phyloP scores from a whole-genome alignment of 2,888 invertebrate genomes.

The Drosophila nr. fundita region DNA sequence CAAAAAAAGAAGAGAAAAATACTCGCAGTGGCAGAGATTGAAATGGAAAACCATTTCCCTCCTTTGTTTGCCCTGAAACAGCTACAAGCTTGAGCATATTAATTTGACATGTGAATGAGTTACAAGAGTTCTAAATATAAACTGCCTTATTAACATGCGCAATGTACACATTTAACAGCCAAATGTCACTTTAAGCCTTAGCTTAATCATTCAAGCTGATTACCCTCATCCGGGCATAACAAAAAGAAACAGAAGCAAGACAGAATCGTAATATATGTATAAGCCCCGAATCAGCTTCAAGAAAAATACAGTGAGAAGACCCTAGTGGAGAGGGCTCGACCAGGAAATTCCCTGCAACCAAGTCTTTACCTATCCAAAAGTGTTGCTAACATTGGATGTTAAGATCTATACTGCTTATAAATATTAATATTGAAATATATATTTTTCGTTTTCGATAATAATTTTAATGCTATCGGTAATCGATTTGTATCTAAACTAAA shows the following conservation, averaged over 20 bases:
- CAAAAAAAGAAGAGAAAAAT: slow-evolving; percentile 10
- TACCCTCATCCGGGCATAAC: slow-evolving; percentile 24
- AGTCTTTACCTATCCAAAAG: background rate
- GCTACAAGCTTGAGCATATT: slow-evolving; percentile 1
- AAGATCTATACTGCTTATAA: no score
- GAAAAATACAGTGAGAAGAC: slow-evolving; percentile 1
- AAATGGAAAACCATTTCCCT: slow-evolving; percentile 2
- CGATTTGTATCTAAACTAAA: background rate
- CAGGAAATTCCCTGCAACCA: background rate
- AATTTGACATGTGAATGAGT: background rate
- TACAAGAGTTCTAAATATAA: background rate
- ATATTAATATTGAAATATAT: background rate
- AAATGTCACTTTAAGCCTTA: slow-evolving; percentile 4
- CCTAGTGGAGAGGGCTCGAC: background rate
- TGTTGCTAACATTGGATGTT: background rate
- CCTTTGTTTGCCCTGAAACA: background rate
- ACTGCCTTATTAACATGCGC: background rate
- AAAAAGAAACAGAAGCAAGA: background rate
- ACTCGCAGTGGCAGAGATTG: slow-evolving; percentile 5
- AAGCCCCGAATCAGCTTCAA: slow-evolving; percentile 18
- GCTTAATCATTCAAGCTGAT: slow-evolving; percentile 37
- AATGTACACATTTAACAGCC: background rate
- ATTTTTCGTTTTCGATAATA: background rate
- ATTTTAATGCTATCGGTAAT: background rate
- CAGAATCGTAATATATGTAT: slow-evolving; percentile 11